Evolutionary conservation across 2,797 vertebrate species (phyloP), one percentile per base, ranked within the genome.

Genomic region (Sebastolobus altivelis): DNA sequence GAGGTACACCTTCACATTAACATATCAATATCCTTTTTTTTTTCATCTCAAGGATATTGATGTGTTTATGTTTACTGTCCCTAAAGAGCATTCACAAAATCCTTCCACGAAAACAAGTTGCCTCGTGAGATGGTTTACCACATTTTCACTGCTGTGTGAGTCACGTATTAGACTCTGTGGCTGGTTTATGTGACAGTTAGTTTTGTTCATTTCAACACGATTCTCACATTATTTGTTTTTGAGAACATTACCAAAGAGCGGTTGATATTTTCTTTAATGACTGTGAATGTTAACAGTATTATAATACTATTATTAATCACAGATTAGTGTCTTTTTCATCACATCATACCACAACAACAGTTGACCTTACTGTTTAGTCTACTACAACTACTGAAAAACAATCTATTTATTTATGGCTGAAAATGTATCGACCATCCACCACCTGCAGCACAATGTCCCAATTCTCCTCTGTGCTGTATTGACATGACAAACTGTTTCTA

Each of bases 61-160:
- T 65, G 40, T 68, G 66, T 86, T 91, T 80, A 72, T 83, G 38
- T 91, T 85, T 65, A 72, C 37, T 12, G 29, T 83, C 56, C 81
- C 70, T 38, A 62, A 82, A 72, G 70, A 75, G 20, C 63, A 35
- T 83, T 87, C 54, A 38, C 49, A 70, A 65, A 87, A 87, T 79
- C 58, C 25, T 59, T 72, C 56, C 46, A 79, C 33, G 68, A 71
- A 80, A 80, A 77, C 40, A 72, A 66, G 22, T 4, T 78, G 10
- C 43, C 67, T 72, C 60, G 14, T 62, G 75, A 78, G 73, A 71
- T 35, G 3, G 5, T 67, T 82, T 27, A 40, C 22, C 11, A 33
- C 33, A 35, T 65, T 77, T 73, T 72, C 20, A 65, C 43, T 33
- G 60, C 60, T 31, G 8, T 20, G 10, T 4, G 27, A 69, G 29